Evolutionary conservation across 2,113 vertebrate species (phyloP).

Genomic region (Sylvia atricapilla): DNA sequence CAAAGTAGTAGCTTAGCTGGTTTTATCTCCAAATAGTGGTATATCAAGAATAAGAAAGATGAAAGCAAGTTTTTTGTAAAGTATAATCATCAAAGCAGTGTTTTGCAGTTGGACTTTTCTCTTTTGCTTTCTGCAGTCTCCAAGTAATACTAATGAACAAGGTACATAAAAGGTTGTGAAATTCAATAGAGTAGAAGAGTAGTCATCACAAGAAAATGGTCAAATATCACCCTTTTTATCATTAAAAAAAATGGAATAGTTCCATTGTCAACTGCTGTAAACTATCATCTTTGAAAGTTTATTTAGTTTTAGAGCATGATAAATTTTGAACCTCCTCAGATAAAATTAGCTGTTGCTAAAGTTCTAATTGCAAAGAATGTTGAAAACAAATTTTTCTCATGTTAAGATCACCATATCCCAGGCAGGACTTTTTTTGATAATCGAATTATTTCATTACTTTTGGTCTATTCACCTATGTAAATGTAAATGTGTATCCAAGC

Average conservation of each 20-base stretch:
- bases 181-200: neutral
- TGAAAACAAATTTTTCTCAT: neutral
- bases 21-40: neutral
- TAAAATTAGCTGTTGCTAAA: neutral
- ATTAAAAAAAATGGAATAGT: neutral
- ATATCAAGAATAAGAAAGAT: neutral
- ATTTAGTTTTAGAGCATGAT: neutral
- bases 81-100: neutral
- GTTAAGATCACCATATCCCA: neutral
- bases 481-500: neutral
- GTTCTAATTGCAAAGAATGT: neutral
- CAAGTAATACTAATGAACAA: neutral
- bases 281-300: neutral
- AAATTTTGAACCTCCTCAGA: neutral
- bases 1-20: neutral
- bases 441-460: neutral
- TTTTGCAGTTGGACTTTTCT: neutral
- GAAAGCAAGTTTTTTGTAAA: neutral
- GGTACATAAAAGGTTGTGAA: neutral
- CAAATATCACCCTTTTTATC: neutral
- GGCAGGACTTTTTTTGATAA: neutral
- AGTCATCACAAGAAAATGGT: neutral
- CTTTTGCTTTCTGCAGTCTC: neutral
- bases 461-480: neutral
- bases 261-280: neutral